phyloP scores from a whole-genome alignment of 2,797 vertebrate species.

The Cyclura pinguis region DNA sequence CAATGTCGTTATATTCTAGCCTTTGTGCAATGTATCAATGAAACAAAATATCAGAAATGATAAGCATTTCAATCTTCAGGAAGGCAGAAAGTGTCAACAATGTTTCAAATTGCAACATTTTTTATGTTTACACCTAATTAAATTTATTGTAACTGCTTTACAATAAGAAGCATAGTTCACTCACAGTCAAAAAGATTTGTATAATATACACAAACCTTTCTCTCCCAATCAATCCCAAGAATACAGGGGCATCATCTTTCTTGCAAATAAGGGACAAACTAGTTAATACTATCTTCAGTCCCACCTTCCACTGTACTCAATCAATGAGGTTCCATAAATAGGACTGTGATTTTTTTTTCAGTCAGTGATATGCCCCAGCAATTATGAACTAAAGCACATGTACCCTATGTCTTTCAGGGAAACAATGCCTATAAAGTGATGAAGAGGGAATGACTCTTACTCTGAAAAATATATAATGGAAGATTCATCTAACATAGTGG shows the following conservation, averaged over 20 bases:
- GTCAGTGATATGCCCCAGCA: not conserved
- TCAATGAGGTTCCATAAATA: not conserved
- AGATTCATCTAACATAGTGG: not conserved
- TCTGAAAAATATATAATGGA: not conserved
- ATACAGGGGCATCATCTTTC: not conserved
- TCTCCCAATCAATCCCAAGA: not conserved
- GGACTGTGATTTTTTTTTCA: not conserved
- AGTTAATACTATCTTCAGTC: not conserved
- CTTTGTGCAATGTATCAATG: slow-evolving; percentile 69
- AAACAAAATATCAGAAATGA: slow-evolving; percentile 74
- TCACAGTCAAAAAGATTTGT: not conserved
- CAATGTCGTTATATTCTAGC: slow-evolving; percentile 61
- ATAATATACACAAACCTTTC: too few relatives aligned
- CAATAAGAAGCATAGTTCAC: not conserved
- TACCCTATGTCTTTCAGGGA: not conserved
- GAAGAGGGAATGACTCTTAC: too few relatives aligned
- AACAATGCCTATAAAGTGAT: not conserved
- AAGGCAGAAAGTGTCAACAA: slow-evolving; percentile 63
- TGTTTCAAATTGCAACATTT: slow-evolving; percentile 56
- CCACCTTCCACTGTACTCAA: not conserved
- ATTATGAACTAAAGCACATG: not conserved
- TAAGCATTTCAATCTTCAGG: slow-evolving; percentile 71
- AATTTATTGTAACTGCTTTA: slow-evolving; percentile 32
- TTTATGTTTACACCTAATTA: slow-evolving; percentile 52
- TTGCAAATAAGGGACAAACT: not conserved